Base-by-base conservation (phyloP, 1,140 invertebrate species). In the Paramacrobiotus metropolitanus region DNA sequence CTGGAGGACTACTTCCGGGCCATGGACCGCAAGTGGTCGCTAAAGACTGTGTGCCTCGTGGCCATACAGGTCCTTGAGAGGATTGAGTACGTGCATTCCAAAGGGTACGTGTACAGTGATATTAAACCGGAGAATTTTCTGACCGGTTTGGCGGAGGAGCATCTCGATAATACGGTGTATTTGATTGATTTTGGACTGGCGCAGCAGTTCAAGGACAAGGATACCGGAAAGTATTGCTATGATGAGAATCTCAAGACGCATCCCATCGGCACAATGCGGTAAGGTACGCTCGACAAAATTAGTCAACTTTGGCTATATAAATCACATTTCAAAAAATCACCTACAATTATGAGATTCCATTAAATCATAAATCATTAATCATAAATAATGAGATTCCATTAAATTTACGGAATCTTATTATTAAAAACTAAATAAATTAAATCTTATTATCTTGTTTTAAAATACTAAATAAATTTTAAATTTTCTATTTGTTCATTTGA, bases 131-230 rank as follows among this genome's bases (percentile, higher is more conserved):
- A 63, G 15, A 63, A 63, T 60, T 63, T 63, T 60, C 21, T 63
- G 3, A 21, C 62, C 2, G 62, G 62, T 9, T 40, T 40, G n/a
- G 9, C 34, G 9, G 34, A 40, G n/a, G 34, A 40, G n/a, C 34
- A 40, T n/a, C 34, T 9, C 9, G 34, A 40, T 40, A 40, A n/a
- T 60, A 29, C 3, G 18, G 21, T 70, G 2, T 73, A 70, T 66
- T 67, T 82, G 40, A 82, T 82, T 68, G 80, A 82, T 71, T 82
- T 81, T 76, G 81, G 81, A 59, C 70, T 82, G 65, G 79, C 80
- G n/a, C 34, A 40, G n/a, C 34, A 40, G 34, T 40, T 40, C 34
- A 40, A 40, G 34, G 34, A 40, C 34, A 40, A 40, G n/a, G 34
- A 40, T 40, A 40, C 34, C n/a, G 34, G 34, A 9, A 40, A 40